Base-by-base conservation (phyloP, 2,797 vertebrate species). In the Spatula clypeata region DNA sequence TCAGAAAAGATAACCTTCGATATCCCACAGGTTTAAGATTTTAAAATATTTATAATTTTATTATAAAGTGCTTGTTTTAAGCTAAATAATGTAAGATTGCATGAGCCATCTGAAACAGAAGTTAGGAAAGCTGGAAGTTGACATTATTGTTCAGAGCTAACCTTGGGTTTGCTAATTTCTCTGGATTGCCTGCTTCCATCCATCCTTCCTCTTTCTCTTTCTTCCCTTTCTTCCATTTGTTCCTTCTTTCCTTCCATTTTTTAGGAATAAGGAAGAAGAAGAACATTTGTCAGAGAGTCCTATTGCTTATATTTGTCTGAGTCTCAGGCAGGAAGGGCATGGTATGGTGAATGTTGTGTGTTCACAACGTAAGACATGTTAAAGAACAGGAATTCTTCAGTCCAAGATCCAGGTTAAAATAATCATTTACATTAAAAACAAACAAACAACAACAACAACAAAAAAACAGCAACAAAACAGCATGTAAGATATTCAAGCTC, bases 331-430 rank as follows among this genome's bases (percentile, higher is more conserved):
- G 49, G 26, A 77, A 77, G 6, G 16, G 47, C 19, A 20, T 38
- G 12, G 16, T 1, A 3, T 36, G 12, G 6, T 71, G 32, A 57
- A 19, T 2, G 1, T 7, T 31, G 4, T 23, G 6, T 45, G 17
- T 21, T 14, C 20, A 7, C 38, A 58, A 73, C 53, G 13, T 70
- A 24, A 69, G 1, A 1, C 9, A 12, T 16, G 5, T 42, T 70
- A 40, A 38, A 66, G 36, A 75, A 54, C 1, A 44, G 5, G 7
- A 79, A 65, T 69, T 60, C 13, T 90, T 77, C 70, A 51, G 44
- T 27, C 34, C 54, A 88, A 55, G 2, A 32, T 2, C 4, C 1
- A 45, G 5, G 4, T 36, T 57, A 13, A 79, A 84, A 61, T 15
- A 17, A 17, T 4, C 1, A 21, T 29, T 79, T 60, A 13, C 18